Evolutionary conservation across 2,113 vertebrate genomes (phyloP), one percentile per base, ranked within the genome.

Genomic region (Macrotus californicus): DNA sequence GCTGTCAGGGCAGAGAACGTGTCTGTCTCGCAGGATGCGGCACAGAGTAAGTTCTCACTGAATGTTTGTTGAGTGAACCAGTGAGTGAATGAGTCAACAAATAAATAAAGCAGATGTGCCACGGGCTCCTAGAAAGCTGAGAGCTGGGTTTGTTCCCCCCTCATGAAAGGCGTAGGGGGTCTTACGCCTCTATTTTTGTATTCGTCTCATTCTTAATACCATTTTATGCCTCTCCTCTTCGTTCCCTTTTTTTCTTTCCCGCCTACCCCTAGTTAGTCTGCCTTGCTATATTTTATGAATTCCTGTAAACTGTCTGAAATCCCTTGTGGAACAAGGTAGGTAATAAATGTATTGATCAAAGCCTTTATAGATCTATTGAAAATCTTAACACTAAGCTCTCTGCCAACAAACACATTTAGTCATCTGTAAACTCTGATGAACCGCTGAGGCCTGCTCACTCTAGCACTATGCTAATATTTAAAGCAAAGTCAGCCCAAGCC

Each of bases 361-460:
- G 34, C 52, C 75, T 80, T 59, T 76, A 59, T 59, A 26, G 8
- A 7, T 56, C 9, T 85, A 73, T 92, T 90, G 90, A 87, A 95
- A 97, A 48, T 54, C 67, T 95, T 91, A 87, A 87, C 75, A 69
- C 46, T 85, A 92, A 97, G 67, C 22, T 67, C 52, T 94, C 39
- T 92, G 64, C 66, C 92, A 96, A 77, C 18, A 82, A 73, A 89
- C 46, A 89, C 34, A 93, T n/a, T 39, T 72, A 48, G 72, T 93
- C 87, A 92, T 64, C 56, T 90, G 59, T 86, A 69, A 87, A 81
- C 80, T 86, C 72, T 92, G 69, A 90, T 87, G 73, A 61, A 89
- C n/a, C 80, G 36, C 15, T 87, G 41, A 77, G 24, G 34, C 80
- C 64, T 84, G 26, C 69, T 81, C 87, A 90, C 56, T 89, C 66